These are phyloP conservation scores for Helogale parvula DNA, from an alignment of 2,113 vertebrate genomes.

Conservation along the genomic window DNA sequence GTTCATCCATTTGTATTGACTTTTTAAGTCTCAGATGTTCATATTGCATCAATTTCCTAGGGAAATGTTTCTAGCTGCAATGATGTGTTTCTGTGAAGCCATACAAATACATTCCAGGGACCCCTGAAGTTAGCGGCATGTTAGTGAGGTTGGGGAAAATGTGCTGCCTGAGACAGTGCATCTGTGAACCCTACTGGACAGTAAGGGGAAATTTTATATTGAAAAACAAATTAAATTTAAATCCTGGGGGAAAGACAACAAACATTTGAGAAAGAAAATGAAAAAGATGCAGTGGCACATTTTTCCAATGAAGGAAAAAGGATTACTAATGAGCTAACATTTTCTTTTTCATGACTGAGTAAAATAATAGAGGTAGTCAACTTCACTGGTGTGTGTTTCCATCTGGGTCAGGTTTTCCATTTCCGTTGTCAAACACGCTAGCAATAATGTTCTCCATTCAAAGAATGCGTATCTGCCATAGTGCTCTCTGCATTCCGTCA, in stretches of 20 bases:
- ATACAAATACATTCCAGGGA: rapidly evolving
- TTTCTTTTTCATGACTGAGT: neutral
- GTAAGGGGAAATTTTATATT: neutral
- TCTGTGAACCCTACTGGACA: neutral
- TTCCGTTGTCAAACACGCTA: conserved; percentile 27
- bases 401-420: conserved; percentile 39
- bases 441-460: neutral
- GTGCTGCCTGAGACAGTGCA: neutral
- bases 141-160: too few relatives aligned
- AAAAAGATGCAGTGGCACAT: neutral
- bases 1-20: neutral
- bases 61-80: neutral
- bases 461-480: neutral
- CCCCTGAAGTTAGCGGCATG: neutral
- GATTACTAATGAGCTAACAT: neutral
- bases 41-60: neutral
- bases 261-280: conserved; percentile 19
- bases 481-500: neutral
- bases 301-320: neutral
- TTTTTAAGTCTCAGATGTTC: neutral
- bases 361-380: neutral
- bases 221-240: neutral
- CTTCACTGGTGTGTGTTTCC: neutral
- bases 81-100: neutral
- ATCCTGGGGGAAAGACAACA: neutral